Conservation (phyloP, 1,140 invertebrate species). For the Nixonia krombeini region DNA sequence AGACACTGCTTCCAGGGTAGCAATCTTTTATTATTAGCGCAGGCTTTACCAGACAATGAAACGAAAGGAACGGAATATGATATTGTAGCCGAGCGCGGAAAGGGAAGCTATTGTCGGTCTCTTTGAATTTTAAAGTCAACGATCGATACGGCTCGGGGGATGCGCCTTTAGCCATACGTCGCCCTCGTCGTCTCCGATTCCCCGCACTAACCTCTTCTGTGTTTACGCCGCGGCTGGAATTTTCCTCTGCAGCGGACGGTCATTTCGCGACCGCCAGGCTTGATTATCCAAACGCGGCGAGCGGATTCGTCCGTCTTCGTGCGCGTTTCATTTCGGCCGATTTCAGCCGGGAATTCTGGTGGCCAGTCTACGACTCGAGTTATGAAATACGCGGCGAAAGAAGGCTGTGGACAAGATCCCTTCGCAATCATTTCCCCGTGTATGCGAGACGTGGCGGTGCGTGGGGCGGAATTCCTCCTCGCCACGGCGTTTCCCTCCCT, state of each 20-base stretch:
- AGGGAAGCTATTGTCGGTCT: slow-evolving; percentile 73
- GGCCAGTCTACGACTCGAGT: too few relatives aligned
- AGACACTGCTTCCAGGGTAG: slow-evolving; percentile 63
- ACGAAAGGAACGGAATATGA: slow-evolving; percentile 73
- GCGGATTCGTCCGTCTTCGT: too few relatives aligned
- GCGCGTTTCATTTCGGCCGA: too few relatives aligned
- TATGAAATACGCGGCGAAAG: slow-evolving; percentile 15
- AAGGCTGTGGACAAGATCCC: slow-evolving; percentile 42
- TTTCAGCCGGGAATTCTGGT: too few relatives aligned
- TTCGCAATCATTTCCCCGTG: slow-evolving; percentile 21
- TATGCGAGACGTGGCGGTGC: neutral
- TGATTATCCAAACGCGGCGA: too few relatives aligned
- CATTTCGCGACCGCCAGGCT: too few relatives aligned
- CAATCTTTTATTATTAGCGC: slow-evolving; percentile 74
- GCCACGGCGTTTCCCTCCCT: slow-evolving; percentile 26
- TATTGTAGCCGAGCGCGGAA: slow-evolving; percentile 66
- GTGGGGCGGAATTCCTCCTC: slow-evolving; percentile 33
- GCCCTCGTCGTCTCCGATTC: slow-evolving; percentile 35
- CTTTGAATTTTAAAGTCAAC: slow-evolving; percentile 74
- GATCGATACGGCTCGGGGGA: slow-evolving; percentile 70
- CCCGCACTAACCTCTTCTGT: slow-evolving; percentile 20
- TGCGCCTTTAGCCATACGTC: slow-evolving; percentile 69
- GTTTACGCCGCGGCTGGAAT: neutral
- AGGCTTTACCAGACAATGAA: slow-evolving; percentile 72
- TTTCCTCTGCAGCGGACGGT: too few relatives aligned